These are phyloP conservation scores for Drosophila albomicans DNA, from an alignment of 1,140 invertebrate species.

Conservation along the genomic window DNA sequence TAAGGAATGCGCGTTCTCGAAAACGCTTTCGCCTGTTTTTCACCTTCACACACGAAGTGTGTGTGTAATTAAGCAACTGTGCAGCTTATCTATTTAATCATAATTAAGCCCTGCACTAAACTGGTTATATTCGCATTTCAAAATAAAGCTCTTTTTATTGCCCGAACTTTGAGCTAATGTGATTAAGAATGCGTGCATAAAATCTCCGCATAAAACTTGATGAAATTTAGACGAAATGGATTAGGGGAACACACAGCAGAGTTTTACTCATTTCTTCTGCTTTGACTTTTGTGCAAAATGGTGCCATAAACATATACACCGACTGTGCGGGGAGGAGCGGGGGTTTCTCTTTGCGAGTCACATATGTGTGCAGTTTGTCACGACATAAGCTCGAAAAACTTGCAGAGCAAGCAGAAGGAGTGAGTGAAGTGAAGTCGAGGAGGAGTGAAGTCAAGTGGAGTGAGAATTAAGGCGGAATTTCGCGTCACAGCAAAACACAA, in stretches of 20 bases:
- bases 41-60: neutral
- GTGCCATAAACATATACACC: constrained; percentile 74
- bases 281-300: constrained; percentile 75
- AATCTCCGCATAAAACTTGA: constrained; percentile 15
- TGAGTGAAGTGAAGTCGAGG: neutral
- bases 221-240: constrained; percentile 27
- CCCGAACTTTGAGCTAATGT: neutral
- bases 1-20: constrained; percentile 48
- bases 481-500: constrained; percentile 79
- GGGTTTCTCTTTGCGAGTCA: constrained; percentile 39
- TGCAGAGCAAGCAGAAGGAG: constrained; percentile 14
- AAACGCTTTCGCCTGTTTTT: constrained; percentile 41
- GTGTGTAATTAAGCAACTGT: neutral
- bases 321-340: neutral
- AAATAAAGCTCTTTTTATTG: constrained; percentile 14
- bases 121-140: neutral
- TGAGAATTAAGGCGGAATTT: constrained; percentile 59
- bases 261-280: constrained; percentile 43
- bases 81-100: constrained; percentile 6
- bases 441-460: constrained; percentile 4
- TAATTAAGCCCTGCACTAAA: constrained; percentile 1
- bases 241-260: constrained; percentile 54
- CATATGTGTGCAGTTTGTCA: constrained; percentile 83
- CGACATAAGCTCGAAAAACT: constrained; percentile 72
- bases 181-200: constrained; percentile 1